phyloP scores from a whole-genome alignment of 2,888 invertebrate genomes.

The Herminia tarsipennalis region DNA sequence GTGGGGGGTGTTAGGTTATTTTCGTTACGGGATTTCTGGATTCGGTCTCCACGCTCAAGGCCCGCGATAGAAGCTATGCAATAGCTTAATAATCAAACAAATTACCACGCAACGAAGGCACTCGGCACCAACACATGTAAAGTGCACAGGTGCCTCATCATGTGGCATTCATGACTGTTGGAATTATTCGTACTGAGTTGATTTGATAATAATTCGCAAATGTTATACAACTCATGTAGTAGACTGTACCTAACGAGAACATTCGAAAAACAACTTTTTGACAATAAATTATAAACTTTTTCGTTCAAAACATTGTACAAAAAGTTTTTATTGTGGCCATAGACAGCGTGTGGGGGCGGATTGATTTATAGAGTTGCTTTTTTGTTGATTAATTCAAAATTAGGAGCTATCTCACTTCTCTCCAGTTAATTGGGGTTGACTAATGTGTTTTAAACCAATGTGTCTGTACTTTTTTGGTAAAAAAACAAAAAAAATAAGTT shows the following conservation, averaged over 20 bases:
- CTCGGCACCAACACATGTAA: too few species aligned
- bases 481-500: not conserved
- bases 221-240: too few species aligned
- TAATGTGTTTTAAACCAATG: slow-evolving; percentile 71
- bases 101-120: too few species aligned
- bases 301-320: slow-evolving; percentile 43
- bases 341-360: slow-evolving; percentile 55
- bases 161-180: too few species aligned
- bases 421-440: slow-evolving; percentile 63
- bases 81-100: too few species aligned
- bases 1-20: too few species aligned
- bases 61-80: too few species aligned
- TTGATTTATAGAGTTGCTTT: slow-evolving; percentile 70
- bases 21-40: too few species aligned
- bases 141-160: too few species aligned
- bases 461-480: slow-evolving; percentile 28
- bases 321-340: slow-evolving; percentile 39
- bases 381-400: slow-evolving; percentile 76
- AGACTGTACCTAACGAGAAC: slow-evolving; percentile 35
- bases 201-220: too few species aligned
- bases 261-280: slow-evolving; percentile 35
- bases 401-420: slow-evolving; percentile 63
- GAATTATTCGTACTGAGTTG: too few species aligned
- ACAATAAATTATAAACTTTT: slow-evolving; percentile 54
- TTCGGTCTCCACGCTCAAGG: too few species aligned